Percentiles rank a stretch among this genome's conserved stretches.
Evolutionary conservation across 2,797 vertebrate species (phyloP).

Genomic region (Bradypodion pumilum): DNA sequence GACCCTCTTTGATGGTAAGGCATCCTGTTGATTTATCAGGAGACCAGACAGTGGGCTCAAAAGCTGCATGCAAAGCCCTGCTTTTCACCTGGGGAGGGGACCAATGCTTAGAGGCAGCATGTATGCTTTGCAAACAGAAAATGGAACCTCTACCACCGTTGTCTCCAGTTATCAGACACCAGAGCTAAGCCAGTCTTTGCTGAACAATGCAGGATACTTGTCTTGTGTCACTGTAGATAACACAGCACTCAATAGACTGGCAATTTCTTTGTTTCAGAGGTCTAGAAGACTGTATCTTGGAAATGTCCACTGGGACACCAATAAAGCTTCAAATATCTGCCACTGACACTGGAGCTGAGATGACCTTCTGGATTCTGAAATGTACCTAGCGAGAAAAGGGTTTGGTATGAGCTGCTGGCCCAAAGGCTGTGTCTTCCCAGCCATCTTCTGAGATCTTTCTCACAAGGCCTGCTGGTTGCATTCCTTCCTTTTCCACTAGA

Average conservation of each 20-base stretch:
- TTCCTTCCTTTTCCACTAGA: slow-evolving; percentile 26
- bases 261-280: neutral
- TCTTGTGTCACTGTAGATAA: neutral
- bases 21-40: neutral
- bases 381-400: neutral
- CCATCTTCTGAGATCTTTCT: neutral
- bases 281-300: neutral
- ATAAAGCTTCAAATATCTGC: neutral
- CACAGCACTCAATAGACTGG: too few species aligned
- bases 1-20: neutral
- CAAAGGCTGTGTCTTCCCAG: accelerated
- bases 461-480: neutral
- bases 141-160: too few species aligned
- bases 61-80: neutral
- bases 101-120: too few species aligned
- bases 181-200: neutral
- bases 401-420: neutral
- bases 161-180: neutral
- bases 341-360: neutral
- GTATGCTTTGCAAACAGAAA: neutral
- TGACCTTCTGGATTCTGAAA: neutral
- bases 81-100: too few species aligned
- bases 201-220: too few species aligned
- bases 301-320: neutral
- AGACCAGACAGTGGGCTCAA: neutral